These are phyloP conservation scores for Maniola jurtina DNA, from an alignment of 1,140 invertebrate genomes.

Conservation along the genomic window DNA sequence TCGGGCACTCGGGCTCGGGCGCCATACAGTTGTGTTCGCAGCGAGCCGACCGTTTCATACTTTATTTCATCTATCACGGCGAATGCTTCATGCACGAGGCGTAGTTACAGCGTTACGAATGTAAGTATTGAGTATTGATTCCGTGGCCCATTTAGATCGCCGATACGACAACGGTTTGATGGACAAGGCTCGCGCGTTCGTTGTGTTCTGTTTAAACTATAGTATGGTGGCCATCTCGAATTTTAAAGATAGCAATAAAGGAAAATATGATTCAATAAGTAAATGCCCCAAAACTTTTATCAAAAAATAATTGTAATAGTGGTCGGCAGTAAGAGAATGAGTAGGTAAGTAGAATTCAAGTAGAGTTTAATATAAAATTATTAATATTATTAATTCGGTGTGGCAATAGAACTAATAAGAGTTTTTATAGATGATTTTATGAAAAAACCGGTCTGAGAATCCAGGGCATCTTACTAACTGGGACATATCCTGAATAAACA, in stretches of 20 bases:
- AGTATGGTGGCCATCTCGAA: not conserved
- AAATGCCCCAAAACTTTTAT: too few relatives aligned
- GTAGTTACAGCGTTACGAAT: constrained; percentile 52
- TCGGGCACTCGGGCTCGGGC: constrained; percentile 23
- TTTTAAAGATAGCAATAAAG: not conserved
- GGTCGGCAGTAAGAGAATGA: too few relatives aligned
- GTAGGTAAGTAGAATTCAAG: too few relatives aligned
- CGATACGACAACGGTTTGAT: constrained; percentile 57
- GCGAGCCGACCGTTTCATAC: constrained; percentile 54
- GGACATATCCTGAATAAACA: constrained; percentile 1
- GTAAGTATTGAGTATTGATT: constrained; percentile 61
- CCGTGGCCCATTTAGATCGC: constrained; percentile 65
- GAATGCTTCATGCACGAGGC: constrained; percentile 60
- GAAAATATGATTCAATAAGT: not conserved
- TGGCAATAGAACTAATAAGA: too few relatives aligned
- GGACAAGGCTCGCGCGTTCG: constrained; percentile 51
- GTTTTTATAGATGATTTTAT: too few relatives aligned
- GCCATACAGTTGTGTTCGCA: constrained; percentile 44
- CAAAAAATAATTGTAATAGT: too few relatives aligned
- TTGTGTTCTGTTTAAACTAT: not conserved
- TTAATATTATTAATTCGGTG: too few relatives aligned
- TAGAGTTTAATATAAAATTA: too few relatives aligned
- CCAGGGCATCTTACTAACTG: not conserved
- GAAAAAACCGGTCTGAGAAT: not conserved
- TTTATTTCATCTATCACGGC: constrained; percentile 65